Conservation (phyloP, 2,797 vertebrate species). For the Siniperca scherzeri region DNA sequence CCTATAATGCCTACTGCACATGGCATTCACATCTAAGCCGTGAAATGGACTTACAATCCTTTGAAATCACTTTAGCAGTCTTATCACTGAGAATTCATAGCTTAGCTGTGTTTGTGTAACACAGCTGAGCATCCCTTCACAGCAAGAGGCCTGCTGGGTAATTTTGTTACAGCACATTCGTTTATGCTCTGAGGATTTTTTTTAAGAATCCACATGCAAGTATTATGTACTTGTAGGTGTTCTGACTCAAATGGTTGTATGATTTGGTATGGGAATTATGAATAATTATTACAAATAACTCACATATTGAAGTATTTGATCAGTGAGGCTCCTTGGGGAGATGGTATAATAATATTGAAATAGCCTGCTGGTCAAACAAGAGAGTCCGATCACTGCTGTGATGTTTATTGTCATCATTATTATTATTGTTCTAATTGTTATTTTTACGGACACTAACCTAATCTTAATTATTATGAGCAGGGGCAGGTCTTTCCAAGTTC, state of each 20-base stretch:
- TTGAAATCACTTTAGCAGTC: slow-evolving; percentile 42
- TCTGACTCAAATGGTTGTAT: background rate
- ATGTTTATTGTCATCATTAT: slow-evolving; percentile 35
- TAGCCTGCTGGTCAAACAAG: slow-evolving; percentile 18
- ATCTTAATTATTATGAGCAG: slow-evolving; percentile 40
- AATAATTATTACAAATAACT: slow-evolving; percentile 13
- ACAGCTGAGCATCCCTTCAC: slow-evolving; percentile 10
- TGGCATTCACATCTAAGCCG: slow-evolving; percentile 8
- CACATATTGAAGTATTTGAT: background rate
- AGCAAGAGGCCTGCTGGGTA: background rate
- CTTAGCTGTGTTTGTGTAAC: slow-evolving; percentile 34
- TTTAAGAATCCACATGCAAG: background rate
- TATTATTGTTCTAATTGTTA: slow-evolving; percentile 44
- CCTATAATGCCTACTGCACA: slow-evolving; percentile 14
- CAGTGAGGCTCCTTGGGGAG: background rate
- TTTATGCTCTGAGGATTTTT: background rate
- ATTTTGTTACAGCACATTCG: slow-evolving; percentile 13
- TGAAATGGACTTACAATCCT: slow-evolving; percentile 43
- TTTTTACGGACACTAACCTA: slow-evolving; percentile 37
- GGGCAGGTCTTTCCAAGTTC: slow-evolving; percentile 42
- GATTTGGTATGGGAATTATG: slow-evolving; percentile 1
- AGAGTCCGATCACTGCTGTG: slow-evolving; percentile 19
- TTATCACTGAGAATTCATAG: slow-evolving; percentile 19
- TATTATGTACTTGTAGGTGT: slow-evolving; percentile 10
- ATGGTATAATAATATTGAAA: background rate